Percentiles rank a stretch among this genome's conserved stretches.
phyloP scores from a whole-genome alignment of 1,140 invertebrate genomes.

The Parapsyche elsis region DNA sequence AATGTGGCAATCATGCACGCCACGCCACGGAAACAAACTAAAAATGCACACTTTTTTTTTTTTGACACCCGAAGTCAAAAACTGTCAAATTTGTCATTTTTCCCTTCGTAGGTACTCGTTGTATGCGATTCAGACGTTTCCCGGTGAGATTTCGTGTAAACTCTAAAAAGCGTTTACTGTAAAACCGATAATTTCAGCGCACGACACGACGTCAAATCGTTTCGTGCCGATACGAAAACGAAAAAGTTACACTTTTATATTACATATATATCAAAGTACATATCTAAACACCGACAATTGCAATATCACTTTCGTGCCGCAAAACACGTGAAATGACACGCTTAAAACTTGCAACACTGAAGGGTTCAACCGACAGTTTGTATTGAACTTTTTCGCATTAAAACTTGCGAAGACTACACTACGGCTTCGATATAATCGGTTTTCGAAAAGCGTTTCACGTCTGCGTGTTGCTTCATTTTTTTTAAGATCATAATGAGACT shows the following conservation, averaged over 20 bases:
- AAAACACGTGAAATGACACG: constrained; percentile 28
- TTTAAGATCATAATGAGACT: constrained; percentile 16
- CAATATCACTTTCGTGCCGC: constrained; percentile 11
- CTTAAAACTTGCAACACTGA: not conserved
- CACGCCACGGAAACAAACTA: not conserved
- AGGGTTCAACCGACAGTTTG: not conserved
- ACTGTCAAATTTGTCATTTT: constrained; percentile 8
- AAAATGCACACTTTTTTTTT: not conserved
- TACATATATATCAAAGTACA: not conserved
- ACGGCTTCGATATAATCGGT: not conserved
- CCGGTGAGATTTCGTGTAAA: constrained; percentile 21
- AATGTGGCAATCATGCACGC: not conserved
- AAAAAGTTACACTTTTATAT: constrained; percentile 23
- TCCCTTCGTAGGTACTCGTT: not conserved
- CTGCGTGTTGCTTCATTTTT: not conserved
- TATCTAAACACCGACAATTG: constrained; percentile 16
- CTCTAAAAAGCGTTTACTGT: constrained; percentile 16
- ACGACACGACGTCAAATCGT: constrained; percentile 18
- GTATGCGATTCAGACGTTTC: not conserved
- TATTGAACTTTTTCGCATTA: constrained; percentile 18
- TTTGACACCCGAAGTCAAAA: constrained; percentile 14
- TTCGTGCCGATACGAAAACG: constrained; percentile 21
- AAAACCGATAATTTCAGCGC: constrained; percentile 18
- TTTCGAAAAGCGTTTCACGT: constrained; percentile 26
- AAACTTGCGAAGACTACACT: not conserved